These are phyloP conservation scores for Peromyscus leucopus DNA, from an alignment of 2,113 vertebrate genomes.

Conservation along the genomic window DNA sequence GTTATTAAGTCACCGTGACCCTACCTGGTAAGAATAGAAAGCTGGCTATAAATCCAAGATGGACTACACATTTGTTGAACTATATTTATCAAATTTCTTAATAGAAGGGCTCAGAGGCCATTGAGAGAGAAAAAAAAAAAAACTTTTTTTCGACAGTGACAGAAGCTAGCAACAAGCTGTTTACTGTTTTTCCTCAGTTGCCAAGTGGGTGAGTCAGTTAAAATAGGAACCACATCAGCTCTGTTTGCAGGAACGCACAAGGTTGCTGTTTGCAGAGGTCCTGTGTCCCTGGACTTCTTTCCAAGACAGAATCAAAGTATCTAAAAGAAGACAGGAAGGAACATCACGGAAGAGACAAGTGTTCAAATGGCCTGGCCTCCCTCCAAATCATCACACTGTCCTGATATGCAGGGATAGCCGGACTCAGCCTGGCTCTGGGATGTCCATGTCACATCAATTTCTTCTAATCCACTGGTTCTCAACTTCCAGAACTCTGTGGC, in stretches of 20 bases:
- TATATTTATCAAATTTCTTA: conserved; percentile 85
- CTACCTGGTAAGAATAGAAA: conserved; percentile 75
- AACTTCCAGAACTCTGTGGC: neutral
- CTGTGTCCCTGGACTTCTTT: neutral
- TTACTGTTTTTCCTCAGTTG: conserved; percentile 70
- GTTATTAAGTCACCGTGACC: conserved; percentile 67
- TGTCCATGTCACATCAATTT: no score
- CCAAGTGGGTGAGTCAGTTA: conserved; percentile 66
- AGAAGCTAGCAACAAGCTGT: conserved; percentile 73
- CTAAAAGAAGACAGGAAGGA: conserved; percentile 32
- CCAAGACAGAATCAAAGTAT: neutral
- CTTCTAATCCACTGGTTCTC: neutral
- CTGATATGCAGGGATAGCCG: neutral
- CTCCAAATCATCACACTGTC: no score
- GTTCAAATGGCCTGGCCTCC: neutral
- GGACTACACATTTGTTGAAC: conserved; percentile 75
- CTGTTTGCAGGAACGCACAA: conserved; percentile 56
- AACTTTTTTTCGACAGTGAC: conserved; percentile 44
- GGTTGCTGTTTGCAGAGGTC: conserved; percentile 38
- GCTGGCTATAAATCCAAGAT: conserved; percentile 72
- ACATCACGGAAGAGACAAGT: neutral
- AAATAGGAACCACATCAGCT: conserved; percentile 60
- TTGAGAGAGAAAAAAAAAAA: conserved; percentile 47
- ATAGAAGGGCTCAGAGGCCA: conserved; percentile 75
- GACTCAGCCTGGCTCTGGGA: neutral